Evolutionary conservation across 1,140 invertebrate species (phyloP), one percentile per base, ranked within the genome.

Genomic region (Vollenhovia emeryi): DNA sequence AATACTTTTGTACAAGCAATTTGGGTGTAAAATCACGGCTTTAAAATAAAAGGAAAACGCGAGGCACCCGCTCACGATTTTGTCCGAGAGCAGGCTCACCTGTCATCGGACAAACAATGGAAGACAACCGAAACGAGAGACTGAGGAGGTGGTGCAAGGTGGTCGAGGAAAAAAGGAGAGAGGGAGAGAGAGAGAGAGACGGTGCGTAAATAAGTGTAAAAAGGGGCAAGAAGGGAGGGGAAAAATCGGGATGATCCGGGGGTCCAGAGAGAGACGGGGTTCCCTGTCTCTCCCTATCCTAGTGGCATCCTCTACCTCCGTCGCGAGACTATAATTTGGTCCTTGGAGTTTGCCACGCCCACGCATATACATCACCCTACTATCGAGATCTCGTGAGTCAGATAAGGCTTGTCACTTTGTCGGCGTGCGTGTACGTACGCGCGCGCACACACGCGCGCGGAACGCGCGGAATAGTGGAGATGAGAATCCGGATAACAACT

Each of bases 381-480:
- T 79, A 87, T 87, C 84, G 80, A 89, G 91, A 91, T 91, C 85
- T 66, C 55, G 52, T 57, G 59, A 59, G 11, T 27, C 59, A 80
- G 91, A 91, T 91, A 91, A 89, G 86, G 57, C 90, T 90, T 90
- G 90, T 91, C 90, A 91, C 90, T 90, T 91, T 88, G 88, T 86
- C 84, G 86, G 86, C 69, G 64, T 86, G 45, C 55, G 59, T 84
- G 55, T 84, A 59, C 15, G 11, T 73, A 73, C 40, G 43, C 21
- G 27, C 43, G 15, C 30, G 69, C 57, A 66, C 57, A 74, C 30
- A 11, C n/a, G 59, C 55, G 59, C n/a, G 60, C 57, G 83, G 48
- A 62, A 87, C 76, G 50, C 87, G 89, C 89, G 80, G 88, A 88
- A 89, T 83, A 82, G 79, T 82, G 36, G 73, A 80, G 89, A 91